phyloP scores from a whole-genome alignment of 2,797 vertebrate genomes.

The Melanotaenia pygmaea region DNA sequence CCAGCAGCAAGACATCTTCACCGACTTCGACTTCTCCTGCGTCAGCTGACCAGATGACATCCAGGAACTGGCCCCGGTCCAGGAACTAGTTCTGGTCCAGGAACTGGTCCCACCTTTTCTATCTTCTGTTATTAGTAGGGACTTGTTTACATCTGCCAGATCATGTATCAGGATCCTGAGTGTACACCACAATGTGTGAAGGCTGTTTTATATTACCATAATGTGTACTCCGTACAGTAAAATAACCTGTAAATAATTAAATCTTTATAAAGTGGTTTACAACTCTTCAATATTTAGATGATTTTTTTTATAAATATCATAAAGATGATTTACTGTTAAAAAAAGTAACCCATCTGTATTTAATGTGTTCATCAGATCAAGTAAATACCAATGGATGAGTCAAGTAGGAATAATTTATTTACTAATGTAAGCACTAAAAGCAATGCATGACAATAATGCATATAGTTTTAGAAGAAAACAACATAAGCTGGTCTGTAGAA shows the following conservation, averaged over 20 bases:
- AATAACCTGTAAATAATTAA: slow-evolving; percentile 37
- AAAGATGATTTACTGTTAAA: not conserved
- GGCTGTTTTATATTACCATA: not conserved
- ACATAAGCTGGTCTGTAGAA: slow-evolving; percentile 47
- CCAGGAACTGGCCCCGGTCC: not conserved
- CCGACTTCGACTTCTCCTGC: slow-evolving; percentile 92
- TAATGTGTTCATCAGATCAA: slow-evolving; percentile 3
- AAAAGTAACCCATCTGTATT: not conserved
- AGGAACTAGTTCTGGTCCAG: too few species aligned
- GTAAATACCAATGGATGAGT: slow-evolving; percentile 56
- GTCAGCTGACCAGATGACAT: slow-evolving; percentile 60
- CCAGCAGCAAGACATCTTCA: slow-evolving; percentile 88
- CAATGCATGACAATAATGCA: slow-evolving; percentile 57
- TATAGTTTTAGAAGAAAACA: slow-evolving; percentile 59
- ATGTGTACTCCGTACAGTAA: not conserved
- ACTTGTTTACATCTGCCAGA: not conserved
- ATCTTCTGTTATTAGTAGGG: not conserved
- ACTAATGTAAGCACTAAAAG: slow-evolving; percentile 60
- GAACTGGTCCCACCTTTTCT: too few species aligned
- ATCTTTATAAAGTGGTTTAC: slow-evolving; percentile 1
- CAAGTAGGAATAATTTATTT: slow-evolving; percentile 54
- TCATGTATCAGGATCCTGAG: too few species aligned
- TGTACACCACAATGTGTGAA: too few species aligned
- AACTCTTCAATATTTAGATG: not conserved
- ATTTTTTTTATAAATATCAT: not conserved